phyloP scores from a whole-genome alignment of 2,888 invertebrate genomes.

The Altica lythri region DNA sequence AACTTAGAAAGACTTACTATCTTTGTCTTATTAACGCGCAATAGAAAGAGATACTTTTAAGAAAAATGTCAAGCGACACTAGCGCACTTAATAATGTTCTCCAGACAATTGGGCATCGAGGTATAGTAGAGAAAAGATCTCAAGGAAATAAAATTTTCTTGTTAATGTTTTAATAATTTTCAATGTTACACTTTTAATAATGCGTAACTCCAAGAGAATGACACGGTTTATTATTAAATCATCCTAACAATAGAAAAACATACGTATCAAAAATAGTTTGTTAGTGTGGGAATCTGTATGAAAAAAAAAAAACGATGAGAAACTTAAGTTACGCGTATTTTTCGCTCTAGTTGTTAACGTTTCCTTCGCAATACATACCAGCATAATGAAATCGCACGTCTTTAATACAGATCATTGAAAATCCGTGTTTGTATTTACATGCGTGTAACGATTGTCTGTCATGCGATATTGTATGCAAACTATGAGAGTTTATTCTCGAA shows the following conservation, averaged over 20 bases:
- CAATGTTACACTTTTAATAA: too few relatives aligned
- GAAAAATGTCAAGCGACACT: too few relatives aligned
- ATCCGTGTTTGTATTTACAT: not conserved
- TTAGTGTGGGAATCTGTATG: slow-evolving; percentile 21
- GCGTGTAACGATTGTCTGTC: not conserved
- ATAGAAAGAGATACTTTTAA: too few relatives aligned
- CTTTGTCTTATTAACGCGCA: too few relatives aligned
- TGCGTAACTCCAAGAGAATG: slow-evolving; percentile 3
- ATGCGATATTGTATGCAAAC: slow-evolving; percentile 4
- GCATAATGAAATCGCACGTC: not conserved
- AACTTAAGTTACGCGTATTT: slow-evolving; percentile 6
- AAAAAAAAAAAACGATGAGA: slow-evolving; percentile 8
- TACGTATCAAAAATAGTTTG: slow-evolving; percentile 16
- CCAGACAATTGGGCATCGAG: too few relatives aligned
- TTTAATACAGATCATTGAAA: slow-evolving; percentile 1
- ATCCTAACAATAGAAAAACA: slow-evolving; percentile 15
- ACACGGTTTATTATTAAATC: slow-evolving; percentile 18
- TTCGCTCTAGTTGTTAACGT: slow-evolving; percentile 6
- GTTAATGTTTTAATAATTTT: too few relatives aligned
- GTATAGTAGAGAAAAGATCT: too few relatives aligned
- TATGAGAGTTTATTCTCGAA: slow-evolving; percentile 3
- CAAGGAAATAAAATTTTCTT: too few relatives aligned
- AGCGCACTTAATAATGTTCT: too few relatives aligned
- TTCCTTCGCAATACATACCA: not conserved
- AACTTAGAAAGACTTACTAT: too few relatives aligned